phyloP scores from a whole-genome alignment of 2,797 vertebrate species.

The Rhabdomys pumilio region DNA sequence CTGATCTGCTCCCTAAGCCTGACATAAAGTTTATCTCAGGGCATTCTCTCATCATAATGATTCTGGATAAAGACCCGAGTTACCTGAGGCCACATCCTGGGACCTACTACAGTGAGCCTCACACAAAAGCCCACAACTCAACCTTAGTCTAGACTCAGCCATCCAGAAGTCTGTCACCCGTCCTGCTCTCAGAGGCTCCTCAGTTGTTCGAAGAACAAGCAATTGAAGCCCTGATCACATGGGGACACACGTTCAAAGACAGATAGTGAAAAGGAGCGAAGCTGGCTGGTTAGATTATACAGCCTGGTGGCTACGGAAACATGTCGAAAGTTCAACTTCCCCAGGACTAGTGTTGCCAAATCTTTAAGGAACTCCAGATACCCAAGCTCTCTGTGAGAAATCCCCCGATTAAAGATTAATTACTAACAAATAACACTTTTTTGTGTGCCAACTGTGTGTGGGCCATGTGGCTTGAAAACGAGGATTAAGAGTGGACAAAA shows the following conservation, averaged over 20 bases:
- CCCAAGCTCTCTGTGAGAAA: background rate
- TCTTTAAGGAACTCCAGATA: background rate
- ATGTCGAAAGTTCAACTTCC: background rate
- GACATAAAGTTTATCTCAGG: background rate
- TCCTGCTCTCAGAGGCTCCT: background rate
- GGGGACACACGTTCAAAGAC: background rate
- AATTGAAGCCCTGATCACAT: background rate
- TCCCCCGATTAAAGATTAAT: conserved; percentile 4
- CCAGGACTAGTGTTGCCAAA: background rate
- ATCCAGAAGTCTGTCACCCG: background rate
- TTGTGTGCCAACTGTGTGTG: background rate
- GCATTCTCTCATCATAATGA: background rate
- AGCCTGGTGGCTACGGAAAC: background rate
- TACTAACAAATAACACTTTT: background rate
- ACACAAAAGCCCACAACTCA: background rate
- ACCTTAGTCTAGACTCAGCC: background rate
- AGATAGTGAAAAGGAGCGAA: background rate
- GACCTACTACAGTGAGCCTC: background rate
- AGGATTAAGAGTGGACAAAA: background rate
- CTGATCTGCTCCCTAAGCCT: too few species aligned
- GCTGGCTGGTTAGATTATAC: background rate
- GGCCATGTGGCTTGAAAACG: too few species aligned
- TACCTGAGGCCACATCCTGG: background rate
- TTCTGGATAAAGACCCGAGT: background rate
- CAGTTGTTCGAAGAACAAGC: background rate